phyloP scores from a whole-genome alignment of 2,888 invertebrate genomes.

The Drosophila prostipennis region DNA sequence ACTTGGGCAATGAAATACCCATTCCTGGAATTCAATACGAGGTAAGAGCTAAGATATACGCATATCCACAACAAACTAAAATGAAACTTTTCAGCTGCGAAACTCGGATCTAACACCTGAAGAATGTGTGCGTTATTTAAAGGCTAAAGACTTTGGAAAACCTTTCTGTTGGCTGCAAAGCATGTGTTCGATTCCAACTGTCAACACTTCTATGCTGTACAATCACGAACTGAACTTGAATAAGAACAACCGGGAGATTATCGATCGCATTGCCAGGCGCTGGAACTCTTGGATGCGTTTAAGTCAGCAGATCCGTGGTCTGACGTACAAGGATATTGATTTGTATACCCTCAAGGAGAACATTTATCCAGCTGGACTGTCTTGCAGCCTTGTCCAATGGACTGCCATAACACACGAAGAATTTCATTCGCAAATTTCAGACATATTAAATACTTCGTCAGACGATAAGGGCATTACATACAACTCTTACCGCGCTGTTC shows the following conservation, averaged over 20 bases:
- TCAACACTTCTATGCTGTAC: constrained; percentile 81
- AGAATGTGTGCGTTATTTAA: constrained; percentile 51
- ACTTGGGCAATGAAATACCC: constrained; percentile 60
- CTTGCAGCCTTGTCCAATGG: constrained; percentile 89
- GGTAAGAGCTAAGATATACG: constrained; percentile 20
- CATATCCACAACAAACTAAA: background rate
- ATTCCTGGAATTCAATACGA: constrained; percentile 64
- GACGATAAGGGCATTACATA: constrained; percentile 85
- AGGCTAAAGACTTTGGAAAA: constrained; percentile 87
- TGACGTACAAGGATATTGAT: constrained; percentile 81
- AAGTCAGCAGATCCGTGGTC: constrained; percentile 90
- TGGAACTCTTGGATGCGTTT: constrained; percentile 90
- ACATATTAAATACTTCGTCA: constrained; percentile 40
- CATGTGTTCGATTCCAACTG: constrained; percentile 94
- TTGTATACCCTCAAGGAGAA: constrained; percentile 69
- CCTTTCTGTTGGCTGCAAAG: constrained; percentile 96
- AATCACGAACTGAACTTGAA: constrained; percentile 64
- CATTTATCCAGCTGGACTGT: constrained; percentile 82
- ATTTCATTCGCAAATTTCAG: constrained; percentile 69
- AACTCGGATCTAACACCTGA: constrained; percentile 36
- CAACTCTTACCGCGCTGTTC: constrained; percentile 90
- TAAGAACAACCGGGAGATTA: constrained; percentile 90
- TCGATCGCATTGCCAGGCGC: constrained; percentile 90
- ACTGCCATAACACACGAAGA: constrained; percentile 88
- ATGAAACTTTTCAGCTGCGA: constrained; percentile 36